Evolutionary conservation across 2,113 vertebrate species (phyloP).

Genomic region (Cariama cristata): DNA sequence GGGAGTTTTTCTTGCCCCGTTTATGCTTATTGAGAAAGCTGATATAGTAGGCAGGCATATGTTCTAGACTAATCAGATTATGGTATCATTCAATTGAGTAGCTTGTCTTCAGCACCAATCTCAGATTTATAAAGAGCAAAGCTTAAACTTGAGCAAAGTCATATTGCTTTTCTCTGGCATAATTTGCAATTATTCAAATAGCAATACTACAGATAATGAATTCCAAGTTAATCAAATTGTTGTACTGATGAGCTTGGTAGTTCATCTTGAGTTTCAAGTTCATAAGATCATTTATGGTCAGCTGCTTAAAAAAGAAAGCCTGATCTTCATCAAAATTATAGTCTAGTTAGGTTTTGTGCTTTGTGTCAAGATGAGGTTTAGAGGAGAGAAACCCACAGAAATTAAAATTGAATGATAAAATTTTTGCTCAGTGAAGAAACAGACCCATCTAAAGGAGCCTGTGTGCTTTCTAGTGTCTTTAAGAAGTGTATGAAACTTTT

Average conservation of each 20-base stretch:
- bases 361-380: not conserved
- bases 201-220: constrained; percentile 41
- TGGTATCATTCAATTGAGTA: not conserved
- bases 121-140: not conserved
- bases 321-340: constrained; percentile 4
- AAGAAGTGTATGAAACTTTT: not conserved
- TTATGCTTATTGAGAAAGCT: not conserved
- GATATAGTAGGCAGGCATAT: not conserved
- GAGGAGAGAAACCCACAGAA: not conserved
- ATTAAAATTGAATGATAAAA: not conserved
- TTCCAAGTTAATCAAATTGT: constrained; percentile 64
- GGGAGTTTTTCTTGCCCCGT: not conserved
- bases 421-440: not conserved
- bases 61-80: constrained; percentile 22
- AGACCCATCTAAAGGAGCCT: not conserved
- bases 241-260: constrained; percentile 3
- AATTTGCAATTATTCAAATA: constrained; percentile 53
- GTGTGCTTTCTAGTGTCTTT: not conserved
- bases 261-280: constrained; percentile 48
- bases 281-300: not conserved
- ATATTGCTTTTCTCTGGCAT: constrained; percentile 23
- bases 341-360: not conserved
- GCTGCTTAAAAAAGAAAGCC: not conserved
- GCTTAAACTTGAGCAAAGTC: constrained; percentile 48
- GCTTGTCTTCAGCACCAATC: constrained; percentile 11